phyloP scores from a whole-genome alignment of 2,113 vertebrate genomes.

The Lynx canadensis region DNA sequence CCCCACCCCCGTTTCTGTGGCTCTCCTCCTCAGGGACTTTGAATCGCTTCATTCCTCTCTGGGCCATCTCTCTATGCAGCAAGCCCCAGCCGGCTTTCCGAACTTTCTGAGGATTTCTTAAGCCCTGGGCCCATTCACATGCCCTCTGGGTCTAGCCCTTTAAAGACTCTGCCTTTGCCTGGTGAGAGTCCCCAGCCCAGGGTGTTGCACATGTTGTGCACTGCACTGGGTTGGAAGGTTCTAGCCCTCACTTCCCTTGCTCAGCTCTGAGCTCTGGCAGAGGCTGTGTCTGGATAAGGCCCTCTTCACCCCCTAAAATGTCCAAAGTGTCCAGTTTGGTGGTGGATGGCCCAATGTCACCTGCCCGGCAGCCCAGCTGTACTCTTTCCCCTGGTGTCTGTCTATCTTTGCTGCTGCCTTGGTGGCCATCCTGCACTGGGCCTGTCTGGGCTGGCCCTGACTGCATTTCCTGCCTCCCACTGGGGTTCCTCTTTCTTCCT shows the following conservation, averaged over 20 bases:
- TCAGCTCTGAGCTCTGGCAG: background rate
- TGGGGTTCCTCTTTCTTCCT: background rate
- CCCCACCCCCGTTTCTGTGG: background rate
- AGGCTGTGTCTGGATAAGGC: background rate
- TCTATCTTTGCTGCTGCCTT: background rate
- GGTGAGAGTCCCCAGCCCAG: background rate
- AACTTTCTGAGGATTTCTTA: background rate
- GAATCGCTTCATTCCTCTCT: background rate
- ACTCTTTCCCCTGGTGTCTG: background rate
- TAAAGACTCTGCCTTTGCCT: background rate
- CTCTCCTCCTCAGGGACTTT: background rate
- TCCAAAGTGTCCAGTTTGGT: background rate
- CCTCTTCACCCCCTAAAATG: background rate
- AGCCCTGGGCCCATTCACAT: no score
- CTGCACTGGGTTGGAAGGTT: background rate
- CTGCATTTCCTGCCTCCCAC: background rate
- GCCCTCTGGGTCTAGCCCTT: background rate
- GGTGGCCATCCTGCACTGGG: no score
- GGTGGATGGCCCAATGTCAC: no score
- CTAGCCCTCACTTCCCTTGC: background rate
- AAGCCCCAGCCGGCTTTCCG: background rate
- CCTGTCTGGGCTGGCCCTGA: background rate
- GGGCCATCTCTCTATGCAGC: fast-evolving
- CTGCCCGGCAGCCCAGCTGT: background rate
- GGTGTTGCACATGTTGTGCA: background rate